phyloP scores from a whole-genome alignment of 2,113 vertebrate species.

The Calyptomena viridis region DNA sequence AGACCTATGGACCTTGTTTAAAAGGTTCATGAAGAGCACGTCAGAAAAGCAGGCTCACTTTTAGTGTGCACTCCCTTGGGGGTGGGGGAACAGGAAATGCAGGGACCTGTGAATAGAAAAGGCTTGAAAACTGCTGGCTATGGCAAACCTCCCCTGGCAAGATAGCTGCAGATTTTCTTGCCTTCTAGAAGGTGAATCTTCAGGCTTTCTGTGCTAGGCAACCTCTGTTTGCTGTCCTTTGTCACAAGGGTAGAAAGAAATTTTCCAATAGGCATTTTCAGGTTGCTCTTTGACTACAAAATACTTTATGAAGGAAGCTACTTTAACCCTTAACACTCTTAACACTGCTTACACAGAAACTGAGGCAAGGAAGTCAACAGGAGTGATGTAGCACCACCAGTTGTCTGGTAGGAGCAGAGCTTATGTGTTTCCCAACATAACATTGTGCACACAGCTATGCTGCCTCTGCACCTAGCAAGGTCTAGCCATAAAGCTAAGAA shows the following conservation, averaged over 20 bases:
- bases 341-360: not conserved
- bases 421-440: not conserved
- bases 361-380: not conserved
- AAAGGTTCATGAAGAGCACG: not conserved
- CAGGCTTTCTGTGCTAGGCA: not conserved
- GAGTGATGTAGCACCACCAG: not conserved
- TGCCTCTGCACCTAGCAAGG: not conserved
- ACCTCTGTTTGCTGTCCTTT: not conserved
- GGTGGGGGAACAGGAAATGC: not conserved
- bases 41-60: not conserved
- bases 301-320: not conserved
- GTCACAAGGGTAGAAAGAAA: not conserved
- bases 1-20: not conserved
- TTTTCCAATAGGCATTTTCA: not conserved
- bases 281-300: not conserved
- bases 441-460: not conserved
- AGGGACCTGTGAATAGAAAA: not conserved
- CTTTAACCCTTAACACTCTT: too few relatives aligned
- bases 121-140: not conserved
- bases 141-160: not conserved
- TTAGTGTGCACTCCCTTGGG: accelerated
- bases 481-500: not conserved
- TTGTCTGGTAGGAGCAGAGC: not conserved
- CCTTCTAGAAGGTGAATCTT: not conserved
- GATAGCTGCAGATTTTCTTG: not conserved